Percentiles rank a stretch among this genome's conserved stretches.
These are phyloP conservation scores for Oreochromis niloticus DNA, from an alignment of 2,113 vertebrate species.

Conservation along the genomic window DNA sequence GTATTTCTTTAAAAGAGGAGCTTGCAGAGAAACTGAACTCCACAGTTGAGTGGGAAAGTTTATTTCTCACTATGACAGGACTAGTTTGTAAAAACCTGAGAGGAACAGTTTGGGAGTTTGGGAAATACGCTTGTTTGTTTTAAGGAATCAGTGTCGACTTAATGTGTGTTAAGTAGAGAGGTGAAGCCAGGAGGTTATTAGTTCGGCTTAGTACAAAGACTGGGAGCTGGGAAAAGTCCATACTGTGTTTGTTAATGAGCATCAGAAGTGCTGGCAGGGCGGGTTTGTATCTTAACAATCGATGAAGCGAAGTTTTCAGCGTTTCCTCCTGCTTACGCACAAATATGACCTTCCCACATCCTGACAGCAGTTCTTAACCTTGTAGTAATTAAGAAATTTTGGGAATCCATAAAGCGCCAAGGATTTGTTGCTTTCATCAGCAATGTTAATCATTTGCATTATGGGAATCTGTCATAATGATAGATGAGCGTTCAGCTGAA, in stretches of 20 bases:
- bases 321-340: background rate
- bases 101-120: background rate
- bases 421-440: slow-evolving; percentile 39
- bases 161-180: background rate
- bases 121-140: background rate
- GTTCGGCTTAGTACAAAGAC: background rate
- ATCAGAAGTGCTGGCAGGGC: background rate
- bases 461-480: slow-evolving; percentile 42
- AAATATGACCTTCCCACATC: background rate
- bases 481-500: slow-evolving; percentile 35
- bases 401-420: background rate
- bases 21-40: background rate
- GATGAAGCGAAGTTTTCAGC: background rate
- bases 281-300: background rate
- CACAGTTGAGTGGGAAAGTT: background rate
- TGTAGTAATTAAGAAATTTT: slow-evolving; percentile 2
- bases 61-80: background rate
- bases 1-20: background rate
- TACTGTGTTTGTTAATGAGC: background rate
- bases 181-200: background rate
- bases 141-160: background rate
- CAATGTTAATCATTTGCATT: slow-evolving; percentile 22
- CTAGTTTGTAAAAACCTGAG: background rate
- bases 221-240: background rate
- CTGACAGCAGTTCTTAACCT: background rate